These are phyloP conservation scores for Pteria penguin DNA, from an alignment of 2,888 invertebrate species.

Conservation along the genomic window DNA sequence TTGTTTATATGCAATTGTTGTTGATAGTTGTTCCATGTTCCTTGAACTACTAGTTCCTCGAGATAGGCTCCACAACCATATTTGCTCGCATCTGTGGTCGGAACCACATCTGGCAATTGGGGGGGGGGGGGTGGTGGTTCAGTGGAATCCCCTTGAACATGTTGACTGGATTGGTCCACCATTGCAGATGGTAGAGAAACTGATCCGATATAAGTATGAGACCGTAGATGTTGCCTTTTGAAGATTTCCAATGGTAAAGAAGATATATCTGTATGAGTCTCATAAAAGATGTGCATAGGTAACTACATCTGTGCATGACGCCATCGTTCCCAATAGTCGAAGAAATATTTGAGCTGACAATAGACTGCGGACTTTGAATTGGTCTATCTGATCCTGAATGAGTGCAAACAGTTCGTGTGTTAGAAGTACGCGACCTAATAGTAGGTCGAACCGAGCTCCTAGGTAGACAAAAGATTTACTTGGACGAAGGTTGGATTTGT, in stretches of 20 bases:
- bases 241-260: constrained; percentile 2
- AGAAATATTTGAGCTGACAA: too few species aligned
- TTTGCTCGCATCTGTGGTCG: background rate
- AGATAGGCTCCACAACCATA: background rate
- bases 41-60: background rate
- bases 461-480: background rate
- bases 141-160: background rate
- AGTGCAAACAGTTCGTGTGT: too few species aligned
- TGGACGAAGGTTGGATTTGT: background rate
- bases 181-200: background rate
- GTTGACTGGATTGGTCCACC: background rate
- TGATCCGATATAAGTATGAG: background rate
- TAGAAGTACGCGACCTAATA: too few species aligned
- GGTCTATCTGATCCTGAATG: too few species aligned
- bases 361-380: too few species aligned
- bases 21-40: background rate
- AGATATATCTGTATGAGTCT: background rate
- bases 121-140: too few species aligned
- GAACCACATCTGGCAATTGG: background rate
- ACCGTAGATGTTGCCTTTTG: background rate
- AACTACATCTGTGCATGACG: constrained; percentile 1
- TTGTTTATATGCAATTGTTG: background rate
- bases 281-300: background rate
- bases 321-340: too few species aligned
- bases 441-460: background rate